A percentile compares a stretch with the other conserved stretches of the same genome.
Evolutionary conservation across 2,113 vertebrate genomes (phyloP).

Genomic region (Pterocles gutturalis): DNA sequence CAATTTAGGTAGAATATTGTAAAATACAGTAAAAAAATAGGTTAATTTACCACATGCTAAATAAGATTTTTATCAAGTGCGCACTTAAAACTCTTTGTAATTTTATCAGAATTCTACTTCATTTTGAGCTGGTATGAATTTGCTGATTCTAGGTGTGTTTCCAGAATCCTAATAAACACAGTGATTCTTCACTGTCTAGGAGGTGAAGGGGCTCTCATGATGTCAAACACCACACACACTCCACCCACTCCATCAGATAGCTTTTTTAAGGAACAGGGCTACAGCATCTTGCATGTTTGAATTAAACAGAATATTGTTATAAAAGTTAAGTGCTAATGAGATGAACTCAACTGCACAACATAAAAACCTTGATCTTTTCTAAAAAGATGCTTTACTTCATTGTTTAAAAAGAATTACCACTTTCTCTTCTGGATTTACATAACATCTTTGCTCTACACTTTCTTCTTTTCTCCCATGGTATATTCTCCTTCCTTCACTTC

Average conservation of each 20-base stretch:
- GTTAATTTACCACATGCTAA: neutral
- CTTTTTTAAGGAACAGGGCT: neutral
- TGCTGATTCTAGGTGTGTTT: neutral
- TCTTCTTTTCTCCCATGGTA: neutral
- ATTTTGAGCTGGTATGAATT: neutral
- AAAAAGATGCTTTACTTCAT: neutral
- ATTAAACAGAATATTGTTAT: neutral
- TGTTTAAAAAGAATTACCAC: neutral
- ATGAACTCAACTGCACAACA: neutral
- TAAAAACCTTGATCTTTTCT: neutral
- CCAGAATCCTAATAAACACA: neutral
- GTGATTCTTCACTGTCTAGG: neutral
- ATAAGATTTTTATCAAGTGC: neutral
- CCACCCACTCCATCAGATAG: rapidly evolving
- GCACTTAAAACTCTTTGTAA: neutral
- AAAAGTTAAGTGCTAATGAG: neutral
- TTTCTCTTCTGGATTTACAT: neutral
- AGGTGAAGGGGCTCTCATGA: neutral
- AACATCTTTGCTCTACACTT: neutral
- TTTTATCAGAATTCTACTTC: neutral
- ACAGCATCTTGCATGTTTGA: neutral
- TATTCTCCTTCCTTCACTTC: neutral
- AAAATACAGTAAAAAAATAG: neutral
- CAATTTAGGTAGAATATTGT: neutral
- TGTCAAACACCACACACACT: neutral